Conservation (phyloP, 2,888 invertebrate species). For the Listrodromus nycthemerus region DNA sequence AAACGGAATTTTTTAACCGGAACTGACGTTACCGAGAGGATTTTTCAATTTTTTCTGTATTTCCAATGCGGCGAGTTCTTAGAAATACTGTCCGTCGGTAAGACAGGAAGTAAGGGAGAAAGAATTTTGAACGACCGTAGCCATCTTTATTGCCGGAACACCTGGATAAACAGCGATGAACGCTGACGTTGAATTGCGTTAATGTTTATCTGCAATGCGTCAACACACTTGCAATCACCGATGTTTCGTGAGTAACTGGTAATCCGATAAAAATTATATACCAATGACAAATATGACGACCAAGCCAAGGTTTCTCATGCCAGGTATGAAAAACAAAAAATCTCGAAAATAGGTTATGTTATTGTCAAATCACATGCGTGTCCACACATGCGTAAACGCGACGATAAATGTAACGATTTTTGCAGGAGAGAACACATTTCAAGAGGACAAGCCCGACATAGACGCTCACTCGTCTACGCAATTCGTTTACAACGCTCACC, state of each 20-base stretch:
- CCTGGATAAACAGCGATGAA: slow-evolving; percentile 26
- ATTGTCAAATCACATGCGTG: neutral
- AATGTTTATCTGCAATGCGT: neutral
- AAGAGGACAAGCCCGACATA: slow-evolving; percentile 85
- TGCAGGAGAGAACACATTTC: slow-evolving; percentile 81
- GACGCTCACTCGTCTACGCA: slow-evolving; percentile 87
- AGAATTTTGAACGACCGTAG: no score
- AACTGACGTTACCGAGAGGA: no score
- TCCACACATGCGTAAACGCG: neutral
- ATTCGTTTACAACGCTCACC: slow-evolving; percentile 94
- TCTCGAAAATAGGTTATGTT: slow-evolving; percentile 44
- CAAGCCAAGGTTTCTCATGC: slow-evolving; percentile 65
- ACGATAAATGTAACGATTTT: slow-evolving; percentile 11
- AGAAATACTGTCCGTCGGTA: no score
- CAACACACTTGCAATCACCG: neutral
- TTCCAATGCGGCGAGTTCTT: no score
- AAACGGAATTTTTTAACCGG: no score
- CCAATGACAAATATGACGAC: slow-evolving; percentile 46
- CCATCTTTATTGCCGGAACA: neutral
- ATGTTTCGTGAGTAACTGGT: neutral
- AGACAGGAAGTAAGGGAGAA: no score
- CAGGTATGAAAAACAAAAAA: slow-evolving; percentile 56
- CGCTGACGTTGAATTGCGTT: neutral
- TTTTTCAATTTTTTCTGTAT: no score
- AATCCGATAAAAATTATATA: neutral